Evolutionary conservation across 1,140 invertebrate genomes (phyloP).

Genomic region (Drosophila triauraria): DNA sequence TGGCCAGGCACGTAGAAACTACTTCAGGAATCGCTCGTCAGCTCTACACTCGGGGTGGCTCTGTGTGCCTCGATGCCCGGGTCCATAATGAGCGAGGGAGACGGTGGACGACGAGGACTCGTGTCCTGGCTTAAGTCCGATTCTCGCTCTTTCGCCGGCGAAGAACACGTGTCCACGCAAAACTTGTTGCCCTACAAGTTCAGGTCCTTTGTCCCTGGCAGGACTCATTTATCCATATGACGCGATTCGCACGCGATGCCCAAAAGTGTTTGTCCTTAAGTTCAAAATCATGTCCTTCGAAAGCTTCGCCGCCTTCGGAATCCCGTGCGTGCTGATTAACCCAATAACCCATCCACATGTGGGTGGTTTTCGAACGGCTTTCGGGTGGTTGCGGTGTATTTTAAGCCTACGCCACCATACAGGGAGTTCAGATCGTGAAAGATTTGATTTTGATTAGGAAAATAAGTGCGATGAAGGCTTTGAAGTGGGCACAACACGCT

Average conservation of each 20-base stretch:
- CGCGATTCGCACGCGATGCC: slow-evolving; percentile 55
- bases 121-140: slow-evolving; percentile 52
- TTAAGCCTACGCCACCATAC: slow-evolving; percentile 9
- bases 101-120: slow-evolving; percentile 6
- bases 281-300: slow-evolving; percentile 60
- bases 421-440: slow-evolving; percentile 7
- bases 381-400: slow-evolving; percentile 9
- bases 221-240: slow-evolving; percentile 55
- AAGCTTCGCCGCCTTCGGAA: slow-evolving; percentile 40
- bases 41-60: slow-evolving; percentile 27
- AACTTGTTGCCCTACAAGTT: slow-evolving; percentile 48
- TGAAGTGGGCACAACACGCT: slow-evolving; percentile 19
- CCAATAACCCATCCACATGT: slow-evolving; percentile 53
- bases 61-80: not conserved
- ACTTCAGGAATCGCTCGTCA: slow-evolving; percentile 64
- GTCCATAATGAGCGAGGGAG: slow-evolving; percentile 2
- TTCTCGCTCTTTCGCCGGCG: slow-evolving; percentile 8
- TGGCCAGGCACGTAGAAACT: slow-evolving; percentile 83
- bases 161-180: slow-evolving; percentile 52
- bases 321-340: slow-evolving; percentile 57
- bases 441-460: slow-evolving; percentile 47
- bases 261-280: slow-evolving; percentile 61
- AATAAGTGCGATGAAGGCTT: slow-evolving; percentile 15
- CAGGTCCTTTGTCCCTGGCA: slow-evolving; percentile 9
- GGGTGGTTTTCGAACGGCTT: slow-evolving; percentile 20